phyloP scores from a whole-genome alignment of 2,113 vertebrate species.

The Murina feae region DNA sequence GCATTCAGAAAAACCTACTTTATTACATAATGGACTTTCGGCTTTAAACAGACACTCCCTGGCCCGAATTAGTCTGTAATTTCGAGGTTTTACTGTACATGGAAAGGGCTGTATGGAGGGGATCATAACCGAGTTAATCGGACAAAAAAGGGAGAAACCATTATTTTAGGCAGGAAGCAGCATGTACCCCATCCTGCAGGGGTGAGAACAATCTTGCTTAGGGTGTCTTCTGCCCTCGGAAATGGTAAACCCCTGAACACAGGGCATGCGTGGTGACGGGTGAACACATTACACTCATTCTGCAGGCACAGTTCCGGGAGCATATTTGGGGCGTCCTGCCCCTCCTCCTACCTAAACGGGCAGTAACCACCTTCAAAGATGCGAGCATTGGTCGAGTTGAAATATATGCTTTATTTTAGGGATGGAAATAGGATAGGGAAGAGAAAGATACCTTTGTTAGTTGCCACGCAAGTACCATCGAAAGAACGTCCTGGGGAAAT shows the following conservation, averaged over 20 bases:
- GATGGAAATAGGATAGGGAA: neutral
- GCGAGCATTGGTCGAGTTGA: neutral
- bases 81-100: neutral
- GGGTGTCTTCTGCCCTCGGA: neutral
- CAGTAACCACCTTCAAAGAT: neutral
- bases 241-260: neutral
- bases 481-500: conserved; percentile 53
- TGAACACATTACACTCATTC: neutral
- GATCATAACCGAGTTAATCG: neutral
- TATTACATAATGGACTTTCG: too few species aligned
- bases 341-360: neutral
- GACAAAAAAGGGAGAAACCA: neutral
- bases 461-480: conserved; percentile 57
- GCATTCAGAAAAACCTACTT: too few species aligned
- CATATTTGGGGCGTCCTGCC: neutral
- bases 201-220: neutral
- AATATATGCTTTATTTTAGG: conserved; percentile 60
- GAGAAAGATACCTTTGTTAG: conserved; percentile 20
- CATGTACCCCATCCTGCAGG: neutral
- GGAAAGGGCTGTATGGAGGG: neutral
- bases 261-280: neutral
- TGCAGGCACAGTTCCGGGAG: rapidly evolving
- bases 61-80: too few species aligned
- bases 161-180: neutral
- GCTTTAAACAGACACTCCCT: too few species aligned